phyloP scores from a whole-genome alignment of 2,797 vertebrate genomes.

The Acanthurus leucopareius region DNA sequence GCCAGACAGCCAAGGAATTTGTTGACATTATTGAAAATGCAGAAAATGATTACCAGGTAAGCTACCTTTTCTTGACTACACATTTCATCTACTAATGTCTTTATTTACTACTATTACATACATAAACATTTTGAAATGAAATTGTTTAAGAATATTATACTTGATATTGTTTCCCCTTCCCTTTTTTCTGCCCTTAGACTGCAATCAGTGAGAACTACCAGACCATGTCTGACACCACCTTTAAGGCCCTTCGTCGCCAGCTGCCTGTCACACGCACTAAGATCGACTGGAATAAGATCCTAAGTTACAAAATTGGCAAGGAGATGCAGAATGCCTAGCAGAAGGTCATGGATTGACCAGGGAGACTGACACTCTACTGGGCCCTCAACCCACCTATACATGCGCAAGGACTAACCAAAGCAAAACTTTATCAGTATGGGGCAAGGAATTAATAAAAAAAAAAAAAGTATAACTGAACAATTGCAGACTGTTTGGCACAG shows the following conservation, averaged over 20 bases:
- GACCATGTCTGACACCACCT: slow-evolving; percentile 99
- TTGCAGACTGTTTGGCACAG: slow-evolving; percentile 66
- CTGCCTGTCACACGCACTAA: slow-evolving; percentile 98
- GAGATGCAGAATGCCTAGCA: slow-evolving; percentile 98
- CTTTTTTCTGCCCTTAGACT: slow-evolving; percentile 84
- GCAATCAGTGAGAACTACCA: slow-evolving; percentile 99
- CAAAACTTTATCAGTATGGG: slow-evolving; percentile 79
- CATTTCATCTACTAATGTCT: not conserved
- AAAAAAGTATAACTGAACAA: slow-evolving; percentile 53
- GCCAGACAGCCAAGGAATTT: slow-evolving; percentile 95
- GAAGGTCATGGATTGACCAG: slow-evolving; percentile 63
- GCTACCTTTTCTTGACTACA: not conserved
- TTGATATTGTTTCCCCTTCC: not conserved
- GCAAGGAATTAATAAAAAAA: slow-evolving; percentile 62
- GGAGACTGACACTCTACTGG: slow-evolving; percentile 51
- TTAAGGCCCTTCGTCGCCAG: slow-evolving; percentile 98
- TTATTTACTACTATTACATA: not conserved
- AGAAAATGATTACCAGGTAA: slow-evolving; percentile 99
- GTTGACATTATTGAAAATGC: slow-evolving; percentile 96
- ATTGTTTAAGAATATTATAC: not conserved
- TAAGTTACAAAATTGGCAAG: slow-evolving; percentile 99
- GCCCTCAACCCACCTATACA: slow-evolving; percentile 59
- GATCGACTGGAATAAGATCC: slow-evolving; percentile 99
- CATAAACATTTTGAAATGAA: not conserved
- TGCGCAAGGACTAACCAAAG: slow-evolving; percentile 82